Base-by-base conservation (phyloP, 2,113 vertebrate species). In the Scomber colias region DNA sequence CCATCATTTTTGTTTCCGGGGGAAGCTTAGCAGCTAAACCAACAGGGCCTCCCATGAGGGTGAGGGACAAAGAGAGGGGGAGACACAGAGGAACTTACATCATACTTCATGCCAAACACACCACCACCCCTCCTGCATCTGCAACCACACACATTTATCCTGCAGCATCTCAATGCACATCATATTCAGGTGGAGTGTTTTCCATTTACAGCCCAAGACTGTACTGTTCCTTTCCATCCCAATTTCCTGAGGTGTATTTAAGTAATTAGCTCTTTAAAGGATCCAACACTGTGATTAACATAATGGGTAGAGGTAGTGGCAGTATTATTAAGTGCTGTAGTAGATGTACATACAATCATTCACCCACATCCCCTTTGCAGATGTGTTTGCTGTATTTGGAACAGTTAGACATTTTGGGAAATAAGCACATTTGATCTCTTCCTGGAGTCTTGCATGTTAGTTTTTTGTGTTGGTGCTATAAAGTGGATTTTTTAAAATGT, bases 71-170 rank as follows among this genome's bases (percentile, higher is more conserved):
- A 92, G 90, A 89, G 79, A 87, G 84, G 77, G 57, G 83, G 86
- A 86, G 78, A 87, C 88, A 90, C 89, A 92, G 87, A 92, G 89
- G 89, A 92, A 92, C 91, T 92, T 93, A 93, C 92, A 92, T 93
- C 92, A 92, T 91, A 65, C 88, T 89, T 76, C 85, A 84, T 88
- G 77, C 48, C 84, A 49, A 79, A 83, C 82, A 65, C 76, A 55
- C 46, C 69, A 70, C 24, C 78, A 71, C 8, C 46, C 51, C 66
- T 78, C 45, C 53, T 51, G 27, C 73, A 40, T 86, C 79, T 84
- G 73, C 76, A 75, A 55, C 51, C 63, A 2, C 67, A 64, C 63
- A 67, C 54, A 66, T 75, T 35, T 45, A 60, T 60, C 62, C 82
- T 59, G 48, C 51, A 72, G 77, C 67, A 30, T 63, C 75, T 74